Base-by-base conservation (phyloP, 2,113 vertebrate species). In the Mixornis gularis region DNA sequence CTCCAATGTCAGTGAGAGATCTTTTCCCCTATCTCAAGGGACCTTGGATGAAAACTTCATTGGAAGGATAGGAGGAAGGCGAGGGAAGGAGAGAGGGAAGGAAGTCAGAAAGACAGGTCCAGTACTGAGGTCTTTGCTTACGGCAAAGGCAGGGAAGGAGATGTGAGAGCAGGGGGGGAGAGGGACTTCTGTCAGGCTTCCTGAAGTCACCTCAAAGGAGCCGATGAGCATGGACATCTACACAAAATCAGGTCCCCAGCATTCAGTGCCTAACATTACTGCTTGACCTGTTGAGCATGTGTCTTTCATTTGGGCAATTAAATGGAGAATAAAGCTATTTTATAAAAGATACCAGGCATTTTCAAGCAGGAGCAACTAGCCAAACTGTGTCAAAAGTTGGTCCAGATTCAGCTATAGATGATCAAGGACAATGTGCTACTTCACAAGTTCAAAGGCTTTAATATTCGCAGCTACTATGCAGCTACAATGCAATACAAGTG, bases 381-480 rank as follows among this genome's bases (percentile, higher is more conserved):
- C 29, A 91, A 79, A 70, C 27, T 1, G 0, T 79, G 73, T 78
- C 53, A 65, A 72, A 71, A 74, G 76, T 30, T 69, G 82, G 71
- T 90, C 59, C 77, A 81, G 40, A 55, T 79, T 92, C 87, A 90
- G 80, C 83, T 80, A 91, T 43, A 94, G 82, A 95, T 66, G 89
- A 95, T 91, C 91, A 96, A 94, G 95, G 90, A 90, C 48, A 78
- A 93, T 76, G 66, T 6, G 26, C 89, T 89, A 73, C 66, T 87
- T 94, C 44, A 68, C 65, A 95, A 93, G 77, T 92, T 92, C 81
- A 82, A 96, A 96, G 77, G 89, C 90, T 95, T 83, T 93, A 94
- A 90, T 74, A 87, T 72, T 86, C 82, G 24, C 71, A 78, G 93
- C 89, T 85, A 73, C 84, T 82, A 55, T 58, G 60, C 70, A 93